These are phyloP conservation scores for Thymallus thymallus DNA, from an alignment of 2,113 vertebrate species.

Conservation along the genomic window DNA sequence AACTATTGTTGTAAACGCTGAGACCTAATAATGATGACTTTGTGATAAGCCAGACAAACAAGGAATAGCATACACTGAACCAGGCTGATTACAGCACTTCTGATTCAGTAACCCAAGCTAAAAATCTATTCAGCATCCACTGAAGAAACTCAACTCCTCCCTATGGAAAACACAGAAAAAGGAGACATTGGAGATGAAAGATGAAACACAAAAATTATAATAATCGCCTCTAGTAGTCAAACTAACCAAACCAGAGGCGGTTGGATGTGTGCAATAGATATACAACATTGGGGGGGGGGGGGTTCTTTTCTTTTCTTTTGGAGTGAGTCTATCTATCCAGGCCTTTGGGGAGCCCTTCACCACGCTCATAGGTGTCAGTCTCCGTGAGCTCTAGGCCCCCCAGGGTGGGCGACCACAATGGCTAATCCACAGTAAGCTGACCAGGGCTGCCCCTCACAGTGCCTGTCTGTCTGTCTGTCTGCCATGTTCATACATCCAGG, in stretches of 20 bases:
- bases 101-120: constrained; percentile 6
- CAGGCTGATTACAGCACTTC: constrained; percentile 5
- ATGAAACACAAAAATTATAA: too few relatives aligned
- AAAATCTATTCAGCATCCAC: constrained; percentile 3
- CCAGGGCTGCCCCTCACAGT: constrained; percentile 40
- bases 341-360: not conserved
- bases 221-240: not conserved
- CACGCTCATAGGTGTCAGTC: constrained; percentile 22
- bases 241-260: not conserved
- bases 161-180: not conserved
- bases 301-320: not conserved
- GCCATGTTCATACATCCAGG: constrained; percentile 45
- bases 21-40: not conserved
- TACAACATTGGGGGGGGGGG: not conserved
- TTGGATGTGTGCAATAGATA: not conserved
- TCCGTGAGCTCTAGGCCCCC: constrained; percentile 36
- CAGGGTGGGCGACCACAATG: constrained; percentile 42
- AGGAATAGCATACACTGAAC: not conserved
- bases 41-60: not conserved
- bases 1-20: not conserved
- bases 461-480: constrained; percentile 44
- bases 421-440: constrained; percentile 29
- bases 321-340: not conserved
- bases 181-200: not conserved
- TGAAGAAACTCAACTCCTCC: constrained; percentile 1